Conservation (phyloP, 1,140 invertebrate species). For the Lepidurus arcticus region DNA sequence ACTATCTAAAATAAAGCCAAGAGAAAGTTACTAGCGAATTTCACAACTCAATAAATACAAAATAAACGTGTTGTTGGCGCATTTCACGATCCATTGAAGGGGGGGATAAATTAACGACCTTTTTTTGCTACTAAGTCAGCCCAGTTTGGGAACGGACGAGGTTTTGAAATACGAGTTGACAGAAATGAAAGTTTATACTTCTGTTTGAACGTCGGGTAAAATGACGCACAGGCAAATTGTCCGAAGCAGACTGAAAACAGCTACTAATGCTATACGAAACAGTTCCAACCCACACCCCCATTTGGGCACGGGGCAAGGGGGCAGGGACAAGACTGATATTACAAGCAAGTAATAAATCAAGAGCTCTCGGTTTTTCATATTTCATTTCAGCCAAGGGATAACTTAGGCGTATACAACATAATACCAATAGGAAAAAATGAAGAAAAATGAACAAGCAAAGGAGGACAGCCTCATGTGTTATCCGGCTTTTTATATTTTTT, state of each 20-base stretch:
- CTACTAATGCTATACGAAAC: background rate
- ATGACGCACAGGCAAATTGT: background rate
- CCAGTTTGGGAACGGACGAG: background rate
- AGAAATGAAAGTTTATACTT: conserved; percentile 10
- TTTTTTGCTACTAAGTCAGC: background rate
- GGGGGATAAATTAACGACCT: background rate
- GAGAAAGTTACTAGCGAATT: background rate
- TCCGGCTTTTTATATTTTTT: conserved; percentile 4
- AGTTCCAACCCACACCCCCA: background rate
- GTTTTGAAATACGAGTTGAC: background rate
- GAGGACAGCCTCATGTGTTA: conserved; percentile 14
- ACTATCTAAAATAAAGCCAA: background rate
- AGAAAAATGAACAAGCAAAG: conserved; percentile 11
- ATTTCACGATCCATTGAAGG: background rate
- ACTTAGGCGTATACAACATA: conserved; percentile 7
- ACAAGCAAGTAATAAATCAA: background rate
- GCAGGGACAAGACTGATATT: background rate
- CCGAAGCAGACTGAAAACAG: conserved; percentile 2
- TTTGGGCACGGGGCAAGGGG: background rate
- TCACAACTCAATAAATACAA: background rate
- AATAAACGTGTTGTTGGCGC: background rate
- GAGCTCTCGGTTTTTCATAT: conserved; percentile 16
- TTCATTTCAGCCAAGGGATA: conserved; percentile 8
- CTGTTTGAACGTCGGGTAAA: background rate
- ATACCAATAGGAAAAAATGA: conserved; percentile 11